Evolutionary conservation across 2,113 vertebrate species (phyloP), one percentile per base, ranked within the genome.

Genomic region (Corythornis madagascariensis): DNA sequence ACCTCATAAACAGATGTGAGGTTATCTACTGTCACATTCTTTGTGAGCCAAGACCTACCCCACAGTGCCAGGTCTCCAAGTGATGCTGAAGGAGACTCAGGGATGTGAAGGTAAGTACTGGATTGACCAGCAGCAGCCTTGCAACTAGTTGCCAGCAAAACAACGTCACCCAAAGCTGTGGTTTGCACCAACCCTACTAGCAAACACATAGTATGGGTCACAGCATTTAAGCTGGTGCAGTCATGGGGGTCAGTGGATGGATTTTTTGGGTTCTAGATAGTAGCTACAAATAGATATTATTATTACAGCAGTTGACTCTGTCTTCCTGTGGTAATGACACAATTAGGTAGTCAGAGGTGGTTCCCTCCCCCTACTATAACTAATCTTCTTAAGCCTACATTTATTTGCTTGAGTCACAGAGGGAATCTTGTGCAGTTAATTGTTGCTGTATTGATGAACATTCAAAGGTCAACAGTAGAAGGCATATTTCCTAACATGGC

Each of bases 81-180:
- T 2, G 0, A 40, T 56, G 57, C 50, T 55, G 29, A 38, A n/a
- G 45, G 50, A 47, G 20, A 35, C 69, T 35, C 12, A 9, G 31
- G 26, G 21, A 25, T 17, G 8, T 0, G 0, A 56, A 24, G 24
- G 48, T 29, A 76, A 45, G 33, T 55, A 25, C 0, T 0, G 24
- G n/a, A 43, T 2, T 31, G 50, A 78, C 25, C 4, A 29, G 20
- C 48, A 69, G 38, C 56, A 83, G 64, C 57, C 65, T 42, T 29
- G 42, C 48, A 86, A 59, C 40, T 61, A 55, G n/a, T 47, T 57
- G 21, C 13, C 55, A 70, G 67, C 35, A 86, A 67, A 85, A n/a
- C 52, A 55, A 42, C 9, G 11, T 4, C 38, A 38, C 42, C 17
- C 26, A n/a, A 74, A 40, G 52, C 77, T 81, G 75, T 73, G 75